These are phyloP conservation scores for Mormyrops boulengeri DNA, from an alignment of 2,797 vertebrate species.

Conservation along the genomic window DNA sequence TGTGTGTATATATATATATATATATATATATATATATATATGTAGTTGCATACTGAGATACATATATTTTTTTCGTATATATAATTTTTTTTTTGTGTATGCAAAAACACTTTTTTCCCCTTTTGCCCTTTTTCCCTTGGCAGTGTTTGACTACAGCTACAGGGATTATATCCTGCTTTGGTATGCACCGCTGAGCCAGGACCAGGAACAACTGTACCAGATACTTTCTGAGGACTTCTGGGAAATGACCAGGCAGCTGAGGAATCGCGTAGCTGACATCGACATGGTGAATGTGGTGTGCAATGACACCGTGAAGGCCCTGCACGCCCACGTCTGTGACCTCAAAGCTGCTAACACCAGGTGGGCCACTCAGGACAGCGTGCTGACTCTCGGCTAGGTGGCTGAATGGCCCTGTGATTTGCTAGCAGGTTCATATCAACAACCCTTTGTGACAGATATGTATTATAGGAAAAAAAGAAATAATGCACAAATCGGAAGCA, in stretches of 20 bases:
- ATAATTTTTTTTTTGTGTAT: not conserved
- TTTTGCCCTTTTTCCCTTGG: not conserved
- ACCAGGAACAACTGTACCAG: conserved; percentile 85
- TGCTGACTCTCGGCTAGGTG: not conserved
- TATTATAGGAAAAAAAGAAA: not conserved
- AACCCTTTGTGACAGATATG: not conserved
- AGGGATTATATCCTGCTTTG: conserved; percentile 93
- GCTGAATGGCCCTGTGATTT: not conserved
- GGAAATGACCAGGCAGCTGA: conserved; percentile 82
- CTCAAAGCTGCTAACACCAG: conserved; percentile 87
- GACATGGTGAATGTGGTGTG: conserved; percentile 90
- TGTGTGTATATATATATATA: not conserved
- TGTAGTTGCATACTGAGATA: not conserved
- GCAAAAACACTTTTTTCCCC: not conserved
- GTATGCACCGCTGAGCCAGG: conserved; percentile 82
- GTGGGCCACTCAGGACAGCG: conserved; percentile 53
- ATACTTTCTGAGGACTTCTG: conserved; percentile 94
- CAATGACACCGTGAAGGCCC: conserved; percentile 78
- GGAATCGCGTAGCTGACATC: conserved; percentile 74
- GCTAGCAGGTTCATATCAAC: not conserved
- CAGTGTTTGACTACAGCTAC: conserved; percentile 94
- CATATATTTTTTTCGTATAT: not conserved
- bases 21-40: not conserved
- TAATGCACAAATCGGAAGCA: not conserved
- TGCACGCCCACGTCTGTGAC: conserved; percentile 89